These are phyloP conservation scores for Phaonia tiefii DNA, from an alignment of 2,888 invertebrate genomes.

Conservation along the genomic window DNA sequence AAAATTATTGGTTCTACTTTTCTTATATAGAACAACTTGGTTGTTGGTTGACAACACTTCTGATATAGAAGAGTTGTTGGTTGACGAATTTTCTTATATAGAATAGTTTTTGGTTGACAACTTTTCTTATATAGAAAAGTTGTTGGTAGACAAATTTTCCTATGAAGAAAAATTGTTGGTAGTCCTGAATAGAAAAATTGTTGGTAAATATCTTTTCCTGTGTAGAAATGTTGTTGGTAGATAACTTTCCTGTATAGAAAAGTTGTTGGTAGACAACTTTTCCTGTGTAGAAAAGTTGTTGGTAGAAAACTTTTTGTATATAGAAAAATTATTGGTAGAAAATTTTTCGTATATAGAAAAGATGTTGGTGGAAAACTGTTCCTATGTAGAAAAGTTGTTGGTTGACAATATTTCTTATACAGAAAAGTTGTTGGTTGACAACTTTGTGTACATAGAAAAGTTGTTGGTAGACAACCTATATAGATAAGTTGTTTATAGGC, in stretches of 20 bases:
- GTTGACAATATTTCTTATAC: not conserved
- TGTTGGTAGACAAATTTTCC: not conserved
- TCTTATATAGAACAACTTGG: not conserved
- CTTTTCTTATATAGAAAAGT: not conserved
- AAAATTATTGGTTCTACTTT: not conserved
- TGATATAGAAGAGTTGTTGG: not conserved
- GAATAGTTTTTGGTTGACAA: not conserved
- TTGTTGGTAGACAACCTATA: not conserved
- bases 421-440: constrained; percentile 4
- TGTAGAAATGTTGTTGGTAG: not conserved
- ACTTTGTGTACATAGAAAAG: not conserved
- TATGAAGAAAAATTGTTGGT: not conserved
- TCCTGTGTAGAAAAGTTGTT: not conserved
- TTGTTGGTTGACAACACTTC: no score
- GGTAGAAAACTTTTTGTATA: not conserved
- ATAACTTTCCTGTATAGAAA: not conserved
- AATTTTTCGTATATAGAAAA: not conserved
- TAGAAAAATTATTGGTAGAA: not conserved
- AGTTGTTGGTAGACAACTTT: not conserved
- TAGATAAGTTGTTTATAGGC: no score
- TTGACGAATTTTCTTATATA: not conserved
- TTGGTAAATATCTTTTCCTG: not conserved
- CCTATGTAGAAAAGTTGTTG: not conserved
- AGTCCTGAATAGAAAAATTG: no score
- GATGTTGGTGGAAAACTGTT: no score